Conservation (phyloP, 2,113 vertebrate species). For the Nanger granti region DNA sequence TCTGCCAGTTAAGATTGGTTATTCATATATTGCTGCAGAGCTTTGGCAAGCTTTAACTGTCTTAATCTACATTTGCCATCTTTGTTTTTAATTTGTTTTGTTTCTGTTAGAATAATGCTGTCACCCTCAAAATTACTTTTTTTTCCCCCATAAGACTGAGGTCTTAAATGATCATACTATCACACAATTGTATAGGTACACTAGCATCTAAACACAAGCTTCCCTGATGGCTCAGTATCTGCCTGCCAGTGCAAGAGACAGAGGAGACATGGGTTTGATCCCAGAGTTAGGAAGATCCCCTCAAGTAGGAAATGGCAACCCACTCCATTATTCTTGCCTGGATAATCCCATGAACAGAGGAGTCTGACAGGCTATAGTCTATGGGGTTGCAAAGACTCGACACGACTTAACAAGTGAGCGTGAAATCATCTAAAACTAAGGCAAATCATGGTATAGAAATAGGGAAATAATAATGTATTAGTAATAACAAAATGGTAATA, state of each 20-base stretch:
- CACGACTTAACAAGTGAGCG: not conserved
- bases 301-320: not conserved
- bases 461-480: not conserved
- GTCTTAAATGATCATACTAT: not conserved
- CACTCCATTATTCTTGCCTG: not conserved
- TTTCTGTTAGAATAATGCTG: not conserved
- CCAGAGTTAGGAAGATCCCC: not conserved
- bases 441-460: not conserved
- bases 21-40: not conserved
- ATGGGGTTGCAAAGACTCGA: not conserved
- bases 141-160: not conserved
- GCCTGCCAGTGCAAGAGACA: not conserved
- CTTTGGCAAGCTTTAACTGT: not conserved
- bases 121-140: not conserved
- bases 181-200: not conserved
- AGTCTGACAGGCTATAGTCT: not conserved
- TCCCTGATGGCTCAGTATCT: not conserved
- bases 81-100: not conserved
- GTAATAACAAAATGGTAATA: not conserved
- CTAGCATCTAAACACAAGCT: not conserved
- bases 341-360: not conserved
- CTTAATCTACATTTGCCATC: not conserved
- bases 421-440: not conserved
- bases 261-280: not conserved
- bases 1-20: not conserved